Evolutionary conservation across 1,140 invertebrate genomes (phyloP).

Genomic region (Orchestia grillus): DNA sequence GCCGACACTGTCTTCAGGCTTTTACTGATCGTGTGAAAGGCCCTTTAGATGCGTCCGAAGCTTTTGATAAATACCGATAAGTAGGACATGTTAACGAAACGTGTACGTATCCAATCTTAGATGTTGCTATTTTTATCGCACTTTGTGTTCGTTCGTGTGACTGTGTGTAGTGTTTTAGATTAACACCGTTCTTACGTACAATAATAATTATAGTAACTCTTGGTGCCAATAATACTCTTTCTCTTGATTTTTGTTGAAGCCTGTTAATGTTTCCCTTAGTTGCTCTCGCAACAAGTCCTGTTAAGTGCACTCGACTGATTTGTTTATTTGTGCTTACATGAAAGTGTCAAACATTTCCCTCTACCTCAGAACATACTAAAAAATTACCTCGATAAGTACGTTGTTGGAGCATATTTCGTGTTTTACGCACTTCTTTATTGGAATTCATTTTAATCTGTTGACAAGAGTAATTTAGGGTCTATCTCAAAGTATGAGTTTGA

Average conservation of each 20-base stretch:
- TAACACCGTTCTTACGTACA: conserved; percentile 33
- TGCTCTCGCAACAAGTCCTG: neutral
- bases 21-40: too few relatives aligned
- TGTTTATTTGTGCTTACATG: neutral
- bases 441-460: neutral
- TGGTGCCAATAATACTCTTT: conserved; percentile 42
- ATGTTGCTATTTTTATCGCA: conserved; percentile 34
- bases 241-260: conserved; percentile 25
- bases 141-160: conserved; percentile 7
- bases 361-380: neutral
- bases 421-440: neutral
- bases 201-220: conserved; percentile 37
- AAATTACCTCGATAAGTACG: neutral
- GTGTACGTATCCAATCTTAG: conserved; percentile 12
- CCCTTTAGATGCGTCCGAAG: neutral
- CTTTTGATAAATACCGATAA: neutral
- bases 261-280: neutral
- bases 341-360: neutral
- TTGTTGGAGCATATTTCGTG: neutral
- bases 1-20: too few relatives aligned
- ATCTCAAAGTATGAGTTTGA: neutral
- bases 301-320: neutral
- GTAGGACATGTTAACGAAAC: neutral
- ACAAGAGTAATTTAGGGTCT: neutral
- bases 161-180: conserved; percentile 26